Conservation (phyloP, 2,888 invertebrate species). For the Aromia moschata region DNA sequence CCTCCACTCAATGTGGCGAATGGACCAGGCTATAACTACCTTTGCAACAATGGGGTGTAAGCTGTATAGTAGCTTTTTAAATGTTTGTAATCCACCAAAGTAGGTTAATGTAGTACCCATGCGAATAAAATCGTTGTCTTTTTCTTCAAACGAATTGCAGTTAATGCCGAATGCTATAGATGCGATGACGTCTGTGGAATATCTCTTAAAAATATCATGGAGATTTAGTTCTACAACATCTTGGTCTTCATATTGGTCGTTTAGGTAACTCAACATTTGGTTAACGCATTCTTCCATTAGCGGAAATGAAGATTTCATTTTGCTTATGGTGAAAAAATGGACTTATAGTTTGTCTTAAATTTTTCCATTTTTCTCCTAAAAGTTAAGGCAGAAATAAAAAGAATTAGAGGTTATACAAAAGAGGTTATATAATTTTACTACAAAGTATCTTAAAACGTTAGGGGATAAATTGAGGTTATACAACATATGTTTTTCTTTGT, state of each 20-base stretch:
- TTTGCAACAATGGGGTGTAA: conserved; percentile 6
- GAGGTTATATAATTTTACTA: not conserved
- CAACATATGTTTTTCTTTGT: no score
- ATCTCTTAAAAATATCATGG: conserved; percentile 63
- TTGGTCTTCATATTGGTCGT: conserved; percentile 32
- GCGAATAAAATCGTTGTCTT: conserved; percentile 65
- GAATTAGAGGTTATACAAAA: not conserved
- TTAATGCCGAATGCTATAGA: conserved; percentile 67
- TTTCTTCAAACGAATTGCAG: conserved; percentile 66
- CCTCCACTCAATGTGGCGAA: no score
- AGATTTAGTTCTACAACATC: conserved; percentile 34
- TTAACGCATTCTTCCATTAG: conserved; percentile 48
- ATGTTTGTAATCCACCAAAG: conserved; percentile 28
- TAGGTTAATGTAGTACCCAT: conserved; percentile 46
- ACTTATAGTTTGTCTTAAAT: conserved; percentile 62
- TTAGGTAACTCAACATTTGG: conserved; percentile 44
- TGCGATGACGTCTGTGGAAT: conserved; percentile 69
- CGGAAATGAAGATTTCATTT: conserved; percentile 54
- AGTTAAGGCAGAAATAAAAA: not conserved
- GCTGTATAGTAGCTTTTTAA: conserved; percentile 18
- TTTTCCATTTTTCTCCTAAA: conserved; percentile 51
- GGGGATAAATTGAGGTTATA: no score
- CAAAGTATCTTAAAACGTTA: no score
- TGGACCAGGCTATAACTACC: no score
- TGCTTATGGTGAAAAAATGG: conserved; percentile 56